phyloP scores from a whole-genome alignment of 2,888 invertebrate genomes.

The Netelia inedita region DNA sequence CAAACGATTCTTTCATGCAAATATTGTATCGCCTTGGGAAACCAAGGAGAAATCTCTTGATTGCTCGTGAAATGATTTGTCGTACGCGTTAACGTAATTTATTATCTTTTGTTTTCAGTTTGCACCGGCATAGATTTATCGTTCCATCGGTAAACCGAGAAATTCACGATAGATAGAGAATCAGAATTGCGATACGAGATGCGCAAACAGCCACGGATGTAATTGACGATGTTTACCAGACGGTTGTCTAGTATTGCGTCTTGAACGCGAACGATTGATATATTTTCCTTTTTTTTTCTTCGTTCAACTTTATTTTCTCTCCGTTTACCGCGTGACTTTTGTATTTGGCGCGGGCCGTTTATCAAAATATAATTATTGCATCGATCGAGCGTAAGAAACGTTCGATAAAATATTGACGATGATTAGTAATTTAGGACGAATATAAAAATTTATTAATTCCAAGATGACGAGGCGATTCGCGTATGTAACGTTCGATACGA shows the following conservation, averaged over 20 bases:
- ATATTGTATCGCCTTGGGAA: slow-evolving; percentile 6
- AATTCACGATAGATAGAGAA: slow-evolving; percentile 43
- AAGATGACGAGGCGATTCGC: not conserved
- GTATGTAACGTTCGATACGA: not conserved
- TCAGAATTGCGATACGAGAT: slow-evolving; percentile 31
- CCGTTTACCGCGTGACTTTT: not conserved
- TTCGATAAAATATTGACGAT: not conserved
- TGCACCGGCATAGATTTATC: slow-evolving; percentile 21
- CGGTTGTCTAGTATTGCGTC: slow-evolving; percentile 18
- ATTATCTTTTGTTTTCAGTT: slow-evolving; percentile 28
- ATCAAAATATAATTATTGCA: not conserved
- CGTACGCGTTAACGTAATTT: not conserved
- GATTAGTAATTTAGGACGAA: not conserved
- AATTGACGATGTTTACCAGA: slow-evolving; percentile 43
- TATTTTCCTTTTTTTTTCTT: not conserved
- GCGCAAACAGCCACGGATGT: slow-evolving; percentile 27
- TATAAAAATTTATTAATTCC: not conserved
- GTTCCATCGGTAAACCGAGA: slow-evolving; percentile 1
- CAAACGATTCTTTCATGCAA: slow-evolving; percentile 43
- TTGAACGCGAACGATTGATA: slow-evolving; percentile 2
- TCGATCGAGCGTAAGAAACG: not conserved
- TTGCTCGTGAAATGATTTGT: not conserved
- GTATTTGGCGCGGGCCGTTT: not conserved
- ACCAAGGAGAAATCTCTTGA: not conserved
- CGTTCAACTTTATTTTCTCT: not conserved